Conservation (phyloP, 2,888 invertebrate species). For the Drosophila flavopinicola region DNA sequence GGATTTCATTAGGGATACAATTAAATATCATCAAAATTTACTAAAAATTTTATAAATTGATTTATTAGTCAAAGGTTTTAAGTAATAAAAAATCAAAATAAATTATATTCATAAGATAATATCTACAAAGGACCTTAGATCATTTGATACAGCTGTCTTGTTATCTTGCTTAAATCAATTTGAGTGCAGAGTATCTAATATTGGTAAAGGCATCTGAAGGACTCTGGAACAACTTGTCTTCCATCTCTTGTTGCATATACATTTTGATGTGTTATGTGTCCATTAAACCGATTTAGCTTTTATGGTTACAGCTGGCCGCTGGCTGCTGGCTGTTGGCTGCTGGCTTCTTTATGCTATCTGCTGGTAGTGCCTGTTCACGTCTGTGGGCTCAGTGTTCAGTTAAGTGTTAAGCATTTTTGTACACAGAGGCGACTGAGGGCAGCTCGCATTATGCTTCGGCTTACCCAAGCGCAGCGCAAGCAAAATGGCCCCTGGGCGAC, state of each 20-base stretch:
- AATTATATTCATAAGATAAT: too few relatives aligned
- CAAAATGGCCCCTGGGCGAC: constrained; percentile 40
- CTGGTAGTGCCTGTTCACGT: constrained; percentile 10
- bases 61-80: too few relatives aligned
- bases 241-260: constrained; percentile 5
- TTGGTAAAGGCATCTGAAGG: not conserved
- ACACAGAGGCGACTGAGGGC: constrained; percentile 17
- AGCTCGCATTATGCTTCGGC: constrained; percentile 23
- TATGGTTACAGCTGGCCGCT: constrained; percentile 17
- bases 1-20: too few relatives aligned
- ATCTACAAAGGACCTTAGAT: too few relatives aligned
- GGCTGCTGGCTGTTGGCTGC: not conserved
- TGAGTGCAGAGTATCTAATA: too few relatives aligned
- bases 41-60: too few relatives aligned
- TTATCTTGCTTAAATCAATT: too few relatives aligned
- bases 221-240: constrained; percentile 6
- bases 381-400: constrained; percentile 46
- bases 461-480: constrained; percentile 31
- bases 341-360: not conserved
- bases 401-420: constrained; percentile 67
- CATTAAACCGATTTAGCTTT: constrained; percentile 61
- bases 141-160: too few relatives aligned
- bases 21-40: too few relatives aligned
- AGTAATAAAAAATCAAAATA: too few relatives aligned
- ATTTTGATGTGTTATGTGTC: constrained; percentile 37